phyloP scores from a whole-genome alignment of 2,113 vertebrate genomes.

The Heptranchias perlo region DNA sequence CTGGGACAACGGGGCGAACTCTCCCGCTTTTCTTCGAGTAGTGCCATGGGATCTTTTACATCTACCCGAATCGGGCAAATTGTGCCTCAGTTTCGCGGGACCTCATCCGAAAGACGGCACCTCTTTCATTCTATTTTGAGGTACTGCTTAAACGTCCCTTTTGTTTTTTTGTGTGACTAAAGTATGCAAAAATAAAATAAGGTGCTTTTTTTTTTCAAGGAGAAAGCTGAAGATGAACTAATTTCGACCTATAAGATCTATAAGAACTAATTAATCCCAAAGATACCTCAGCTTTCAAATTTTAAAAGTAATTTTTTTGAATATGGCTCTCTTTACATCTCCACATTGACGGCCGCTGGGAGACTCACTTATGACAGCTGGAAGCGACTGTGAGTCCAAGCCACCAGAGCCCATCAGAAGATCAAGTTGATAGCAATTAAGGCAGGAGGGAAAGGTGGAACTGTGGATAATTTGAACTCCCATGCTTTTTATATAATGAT shows the following conservation, averaged over 20 bases:
- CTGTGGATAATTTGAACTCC: background rate
- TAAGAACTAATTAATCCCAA: background rate
- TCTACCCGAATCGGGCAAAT: background rate
- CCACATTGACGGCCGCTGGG: background rate
- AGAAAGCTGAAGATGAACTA: background rate
- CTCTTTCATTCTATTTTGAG: background rate
- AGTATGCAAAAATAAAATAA: background rate
- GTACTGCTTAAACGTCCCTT: background rate
- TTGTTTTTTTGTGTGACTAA: background rate
- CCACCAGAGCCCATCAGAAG: background rate
- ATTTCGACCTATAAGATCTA: background rate
- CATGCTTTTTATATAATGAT: background rate
- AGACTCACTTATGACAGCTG: background rate
- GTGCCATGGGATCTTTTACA: background rate
- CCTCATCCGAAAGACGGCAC: background rate
- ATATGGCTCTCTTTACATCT: background rate
- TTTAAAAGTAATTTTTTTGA: slow-evolving; percentile 5
- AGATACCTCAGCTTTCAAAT: background rate
- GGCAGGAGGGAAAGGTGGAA: background rate
- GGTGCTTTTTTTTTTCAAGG: background rate
- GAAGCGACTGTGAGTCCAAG: background rate
- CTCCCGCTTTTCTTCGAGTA: background rate
- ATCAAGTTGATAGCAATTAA: background rate
- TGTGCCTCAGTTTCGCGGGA: background rate
- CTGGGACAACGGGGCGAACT: background rate